A percentile compares a stretch with the other conserved stretches of the same genome.
Evolutionary conservation across 2,797 vertebrate genomes (phyloP).

Genomic region (Lepilemur septentrionalis): DNA sequence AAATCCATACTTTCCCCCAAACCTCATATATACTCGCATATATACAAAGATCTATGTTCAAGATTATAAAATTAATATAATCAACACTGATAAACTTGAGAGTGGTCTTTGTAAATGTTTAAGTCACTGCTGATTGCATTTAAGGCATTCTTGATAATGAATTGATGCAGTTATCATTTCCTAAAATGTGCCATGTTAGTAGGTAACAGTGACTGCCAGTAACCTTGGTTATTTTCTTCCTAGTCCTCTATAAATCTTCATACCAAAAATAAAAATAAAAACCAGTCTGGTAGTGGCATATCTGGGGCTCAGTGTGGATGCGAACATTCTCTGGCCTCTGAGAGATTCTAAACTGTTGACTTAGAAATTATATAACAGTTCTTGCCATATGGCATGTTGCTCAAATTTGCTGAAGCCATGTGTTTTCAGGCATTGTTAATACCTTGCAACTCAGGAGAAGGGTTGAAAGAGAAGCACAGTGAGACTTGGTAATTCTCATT

Average conservation of each 20-base stretch:
- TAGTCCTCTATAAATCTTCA: neutral
- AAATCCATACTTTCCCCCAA: neutral
- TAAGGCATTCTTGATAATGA: slow-evolving; percentile 17
- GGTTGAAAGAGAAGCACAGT: neutral
- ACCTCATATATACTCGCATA: fast-evolving
- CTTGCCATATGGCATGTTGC: slow-evolving; percentile 34
- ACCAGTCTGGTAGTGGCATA: neutral
- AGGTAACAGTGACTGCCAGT: neutral
- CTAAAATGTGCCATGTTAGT: neutral
- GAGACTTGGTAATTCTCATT: neutral
- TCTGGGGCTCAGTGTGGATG: neutral
- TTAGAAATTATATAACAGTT: neutral
- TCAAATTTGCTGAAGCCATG: slow-evolving; percentile 26
- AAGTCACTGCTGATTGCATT: neutral
- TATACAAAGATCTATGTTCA: neutral
- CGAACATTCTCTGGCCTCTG: neutral
- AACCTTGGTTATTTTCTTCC: neutral
- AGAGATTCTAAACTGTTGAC: slow-evolving; percentile 31
- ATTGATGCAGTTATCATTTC: neutral
- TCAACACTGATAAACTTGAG: neutral
- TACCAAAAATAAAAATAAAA: neutral
- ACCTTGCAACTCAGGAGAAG: neutral
- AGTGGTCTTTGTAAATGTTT: slow-evolving; percentile 20
- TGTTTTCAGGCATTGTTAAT: slow-evolving; percentile 14
- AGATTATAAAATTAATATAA: neutral